Conservation (phyloP, 2,113 vertebrate species). For the Rallus limicola region DNA sequence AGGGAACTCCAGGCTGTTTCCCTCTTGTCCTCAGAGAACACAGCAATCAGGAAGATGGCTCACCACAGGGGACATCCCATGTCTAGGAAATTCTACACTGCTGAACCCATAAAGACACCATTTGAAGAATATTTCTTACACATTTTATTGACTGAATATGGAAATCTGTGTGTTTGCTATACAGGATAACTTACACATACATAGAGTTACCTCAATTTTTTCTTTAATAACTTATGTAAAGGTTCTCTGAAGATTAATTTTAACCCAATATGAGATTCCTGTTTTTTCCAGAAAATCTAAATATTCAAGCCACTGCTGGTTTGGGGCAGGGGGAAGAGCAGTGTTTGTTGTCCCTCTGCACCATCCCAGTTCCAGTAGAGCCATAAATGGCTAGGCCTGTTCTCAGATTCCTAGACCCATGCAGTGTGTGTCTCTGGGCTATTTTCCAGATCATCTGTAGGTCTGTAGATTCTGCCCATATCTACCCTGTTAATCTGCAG, state of each 20-base stretch:
- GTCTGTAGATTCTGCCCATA: not conserved
- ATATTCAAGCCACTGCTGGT: not conserved
- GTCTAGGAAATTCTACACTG: not conserved
- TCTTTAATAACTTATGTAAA: not conserved
- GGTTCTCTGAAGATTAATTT: not conserved
- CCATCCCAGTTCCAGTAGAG: not conserved
- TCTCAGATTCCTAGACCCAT: not conserved
- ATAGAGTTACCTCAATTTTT: not conserved
- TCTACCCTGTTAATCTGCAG: not conserved
- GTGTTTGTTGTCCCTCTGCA: not conserved
- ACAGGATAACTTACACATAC: not conserved
- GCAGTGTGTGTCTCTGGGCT: not conserved
- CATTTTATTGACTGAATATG: not conserved
- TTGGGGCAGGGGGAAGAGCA: too few species aligned
- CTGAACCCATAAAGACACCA: not conserved
- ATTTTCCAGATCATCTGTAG: not conserved
- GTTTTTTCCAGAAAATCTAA: not conserved
- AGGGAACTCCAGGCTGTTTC: not conserved
- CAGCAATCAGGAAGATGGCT: fast-evolving
- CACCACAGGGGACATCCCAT: fast-evolving
- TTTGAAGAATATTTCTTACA: not conserved
- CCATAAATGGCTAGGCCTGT: not conserved
- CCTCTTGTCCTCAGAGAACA: not conserved
- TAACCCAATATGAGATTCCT: not conserved
- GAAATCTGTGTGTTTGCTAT: not conserved